Evolutionary conservation across 2,113 vertebrate genomes (phyloP).

Genomic region (Chaetodon trifascialis): DNA sequence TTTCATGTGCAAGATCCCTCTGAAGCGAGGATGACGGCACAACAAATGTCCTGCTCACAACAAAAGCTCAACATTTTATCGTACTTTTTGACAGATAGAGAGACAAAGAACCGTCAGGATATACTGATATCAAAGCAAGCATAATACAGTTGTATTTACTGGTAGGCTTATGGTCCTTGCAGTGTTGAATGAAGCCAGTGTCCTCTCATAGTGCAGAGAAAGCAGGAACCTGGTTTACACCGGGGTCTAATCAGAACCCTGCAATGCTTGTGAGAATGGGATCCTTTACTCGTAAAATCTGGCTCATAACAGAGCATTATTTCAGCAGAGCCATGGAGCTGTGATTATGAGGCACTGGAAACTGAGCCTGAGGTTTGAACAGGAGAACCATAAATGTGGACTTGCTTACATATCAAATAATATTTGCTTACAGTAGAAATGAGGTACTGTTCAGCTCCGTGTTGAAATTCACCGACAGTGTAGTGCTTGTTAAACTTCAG

Average conservation of each 20-base stretch:
- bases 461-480: not conserved
- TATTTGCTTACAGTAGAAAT: not conserved
- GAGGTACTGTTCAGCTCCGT: not conserved
- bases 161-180: not conserved
- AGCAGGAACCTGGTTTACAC: conserved; percentile 35
- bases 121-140: not conserved
- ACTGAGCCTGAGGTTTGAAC: conserved; percentile 26
- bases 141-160: not conserved
- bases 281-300: conserved; percentile 44
- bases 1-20: conserved; percentile 19
- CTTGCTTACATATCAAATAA: conserved; percentile 16
- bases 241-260: conserved; percentile 55
- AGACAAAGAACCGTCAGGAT: not conserved
- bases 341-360: conserved; percentile 46
- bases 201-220: conserved; percentile 1
- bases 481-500: not conserved
- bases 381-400: conserved; percentile 19
- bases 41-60: conserved; percentile 10
- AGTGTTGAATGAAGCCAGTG: conserved; percentile 15
- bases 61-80: conserved; percentile 13
- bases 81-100: not conserved
- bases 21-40: conserved; percentile 10
- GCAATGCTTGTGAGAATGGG: conserved; percentile 48
- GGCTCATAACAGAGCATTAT: conserved; percentile 41
- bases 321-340: conserved; percentile 36